Evolutionary conservation across 2,888 invertebrate species (phyloP).

Genomic region (Romanomermis culicivorax): DNA sequence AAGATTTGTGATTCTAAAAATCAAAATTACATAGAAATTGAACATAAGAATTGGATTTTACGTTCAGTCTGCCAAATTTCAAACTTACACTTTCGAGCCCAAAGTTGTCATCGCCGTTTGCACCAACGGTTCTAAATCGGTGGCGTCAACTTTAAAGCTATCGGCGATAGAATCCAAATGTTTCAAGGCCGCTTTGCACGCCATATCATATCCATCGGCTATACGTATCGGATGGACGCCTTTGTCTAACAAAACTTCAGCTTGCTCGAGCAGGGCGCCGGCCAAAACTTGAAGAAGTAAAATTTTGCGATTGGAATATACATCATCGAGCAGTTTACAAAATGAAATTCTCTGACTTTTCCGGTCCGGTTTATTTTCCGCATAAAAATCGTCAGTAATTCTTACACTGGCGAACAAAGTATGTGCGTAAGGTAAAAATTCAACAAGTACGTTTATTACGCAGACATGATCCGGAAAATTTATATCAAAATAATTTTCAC

Average conservation of each 20-base stretch:
- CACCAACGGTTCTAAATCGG: conserved; percentile 64
- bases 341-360: not conserved
- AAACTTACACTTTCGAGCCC: conserved; percentile 68
- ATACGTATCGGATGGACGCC: conserved; percentile 97
- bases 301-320: too few species aligned
- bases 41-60: conserved; percentile 4
- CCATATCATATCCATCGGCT: conserved; percentile 93
- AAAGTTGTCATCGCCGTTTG: conserved; percentile 92
- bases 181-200: conserved; percentile 62
- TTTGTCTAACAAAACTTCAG: conserved; percentile 68
- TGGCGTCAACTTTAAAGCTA: conserved; percentile 58
- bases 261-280: conserved; percentile 81
- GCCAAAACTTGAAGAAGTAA: conserved; percentile 41
- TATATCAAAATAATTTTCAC: too few species aligned
- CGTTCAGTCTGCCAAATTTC: not conserved
- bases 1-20: not conserved
- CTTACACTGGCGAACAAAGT: too few species aligned
- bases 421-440: too few species aligned
- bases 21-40: not conserved
- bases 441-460: too few species aligned
- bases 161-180: conserved; percentile 72
- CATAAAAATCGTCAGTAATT: too few species aligned
- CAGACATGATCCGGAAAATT: too few species aligned
- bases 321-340: too few species aligned
- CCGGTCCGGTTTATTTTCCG: not conserved